Evolutionary conservation across 2,113 vertebrate species (phyloP).

Genomic region (Pyrgilauda ruficollis): DNA sequence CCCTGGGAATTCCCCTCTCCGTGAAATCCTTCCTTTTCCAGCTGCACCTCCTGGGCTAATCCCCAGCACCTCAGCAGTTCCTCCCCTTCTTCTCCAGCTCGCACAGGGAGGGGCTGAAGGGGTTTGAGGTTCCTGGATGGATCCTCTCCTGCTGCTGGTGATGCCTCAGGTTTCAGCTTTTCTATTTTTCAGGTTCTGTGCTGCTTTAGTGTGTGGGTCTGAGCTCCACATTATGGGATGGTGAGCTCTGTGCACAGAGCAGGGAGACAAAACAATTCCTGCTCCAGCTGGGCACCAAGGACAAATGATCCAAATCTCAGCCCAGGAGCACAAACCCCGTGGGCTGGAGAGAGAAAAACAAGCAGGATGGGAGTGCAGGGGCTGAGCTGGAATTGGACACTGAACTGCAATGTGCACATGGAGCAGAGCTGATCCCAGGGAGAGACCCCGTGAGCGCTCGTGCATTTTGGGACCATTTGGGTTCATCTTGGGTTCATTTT

Average conservation of each 20-base stretch:
- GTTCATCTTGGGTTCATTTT: too few relatives aligned
- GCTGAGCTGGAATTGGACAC: too few relatives aligned
- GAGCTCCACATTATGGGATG: neutral
- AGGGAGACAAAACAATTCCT: too few relatives aligned
- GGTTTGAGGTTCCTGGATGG: neutral
- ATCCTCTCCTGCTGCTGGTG: neutral
- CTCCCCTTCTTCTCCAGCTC: neutral
- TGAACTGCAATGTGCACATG: too few relatives aligned
- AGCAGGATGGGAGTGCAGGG: too few relatives aligned
- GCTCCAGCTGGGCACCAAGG: too few relatives aligned
- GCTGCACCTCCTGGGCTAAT: neutral
- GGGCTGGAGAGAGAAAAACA: too few relatives aligned
- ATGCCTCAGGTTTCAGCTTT: neutral
- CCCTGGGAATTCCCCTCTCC: neutral
- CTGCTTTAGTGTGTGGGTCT: neutral
- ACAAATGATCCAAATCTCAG: too few relatives aligned
- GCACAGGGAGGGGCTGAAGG: neutral
- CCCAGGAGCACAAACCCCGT: too few relatives aligned
- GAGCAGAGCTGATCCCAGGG: too few relatives aligned
- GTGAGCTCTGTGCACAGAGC: neutral
- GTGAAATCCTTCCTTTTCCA: neutral
- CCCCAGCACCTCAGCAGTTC: neutral
- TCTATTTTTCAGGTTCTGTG: neutral
- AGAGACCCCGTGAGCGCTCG: too few relatives aligned
- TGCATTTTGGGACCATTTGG: too few relatives aligned